Base-by-base conservation (phyloP, 2,113 vertebrate genomes). In the Prunella himalayana region DNA sequence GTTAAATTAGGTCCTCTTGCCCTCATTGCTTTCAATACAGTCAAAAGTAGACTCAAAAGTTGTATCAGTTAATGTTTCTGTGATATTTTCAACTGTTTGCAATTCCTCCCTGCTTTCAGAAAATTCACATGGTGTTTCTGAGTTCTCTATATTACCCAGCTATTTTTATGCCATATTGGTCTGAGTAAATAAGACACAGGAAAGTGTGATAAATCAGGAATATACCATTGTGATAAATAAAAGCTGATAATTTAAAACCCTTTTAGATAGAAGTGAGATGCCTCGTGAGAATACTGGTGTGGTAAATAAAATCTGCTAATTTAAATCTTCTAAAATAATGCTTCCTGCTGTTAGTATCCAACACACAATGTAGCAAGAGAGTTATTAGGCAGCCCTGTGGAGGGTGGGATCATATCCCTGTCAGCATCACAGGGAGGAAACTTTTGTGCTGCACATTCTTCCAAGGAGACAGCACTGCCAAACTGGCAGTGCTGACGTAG, bases 191-290 rank as follows among this genome's bases (percentile, higher is more conserved):
- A 96, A 84, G 68, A 41, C 70, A 19, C 80, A 83, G 73, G 66
- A 27, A 95, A 88, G 76, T 73, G 86, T 72, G 95, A 94, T 95
- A 88, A 95, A 83, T 90, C 81, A 95, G 86, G 88, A 97, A 86
- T 91, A 65, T 72, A 82, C 84, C 80, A 87, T 96, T 71, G 94
- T 79, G 96, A 97, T 96, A 98, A 98, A 98, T 97, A 97, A 98
- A 98, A 98, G 97, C 97, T 96, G 97, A 96, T 97, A 95, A 98
- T 98, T 98, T 98, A 98, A 98, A 98, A 97, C 90, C 96, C 86
- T 98, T 96, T 97, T 97, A 88, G 91, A 79, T 5, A 47, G 86
- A 96, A 94, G 95, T 96, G 94, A 95, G 96, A 95, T 90, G 95
- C 93, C 94, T 97, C 86, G 1, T 91, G 88, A 96, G 95, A 97